Conservation (phyloP, 2,113 vertebrate species). For the Caracal caracal region DNA sequence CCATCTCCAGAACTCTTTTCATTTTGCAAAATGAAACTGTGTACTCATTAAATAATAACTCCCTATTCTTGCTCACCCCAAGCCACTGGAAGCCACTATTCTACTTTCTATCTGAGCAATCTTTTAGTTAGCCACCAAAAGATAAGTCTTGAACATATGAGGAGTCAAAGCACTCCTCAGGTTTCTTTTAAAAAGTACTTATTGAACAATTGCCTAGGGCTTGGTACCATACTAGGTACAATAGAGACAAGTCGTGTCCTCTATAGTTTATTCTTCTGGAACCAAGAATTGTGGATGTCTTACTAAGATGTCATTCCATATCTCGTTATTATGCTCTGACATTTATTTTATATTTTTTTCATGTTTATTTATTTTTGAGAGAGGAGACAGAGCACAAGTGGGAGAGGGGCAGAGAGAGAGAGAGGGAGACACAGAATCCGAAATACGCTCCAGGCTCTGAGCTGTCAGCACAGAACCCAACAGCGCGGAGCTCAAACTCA, state of each 20-base stretch:
- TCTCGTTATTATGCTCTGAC: background rate
- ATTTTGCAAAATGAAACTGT: background rate
- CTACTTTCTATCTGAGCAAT: background rate
- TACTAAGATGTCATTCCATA: background rate
- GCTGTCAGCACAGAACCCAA: too few relatives aligned
- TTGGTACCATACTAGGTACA: background rate
- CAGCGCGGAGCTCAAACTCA: too few relatives aligned
- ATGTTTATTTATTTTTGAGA: too few relatives aligned
- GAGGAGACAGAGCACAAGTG: too few relatives aligned
- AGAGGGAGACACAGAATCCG: too few relatives aligned
- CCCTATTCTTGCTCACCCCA: background rate
- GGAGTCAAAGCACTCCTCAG: background rate
- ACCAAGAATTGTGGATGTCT: background rate
- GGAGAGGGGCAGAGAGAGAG: too few relatives aligned
- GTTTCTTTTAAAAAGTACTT: conserved; percentile 18
- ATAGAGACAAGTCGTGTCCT: background rate
- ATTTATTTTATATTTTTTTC: background rate
- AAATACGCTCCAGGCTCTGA: too few relatives aligned
- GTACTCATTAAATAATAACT: background rate
- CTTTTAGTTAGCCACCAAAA: conserved; percentile 11
- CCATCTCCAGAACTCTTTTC: background rate
- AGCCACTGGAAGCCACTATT: background rate
- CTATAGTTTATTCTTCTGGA: background rate
- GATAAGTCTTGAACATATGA: background rate
- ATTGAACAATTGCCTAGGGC: background rate